Evolutionary conservation across 1,140 invertebrate species (phyloP).

Genomic region (Lepidurus couesii): DNA sequence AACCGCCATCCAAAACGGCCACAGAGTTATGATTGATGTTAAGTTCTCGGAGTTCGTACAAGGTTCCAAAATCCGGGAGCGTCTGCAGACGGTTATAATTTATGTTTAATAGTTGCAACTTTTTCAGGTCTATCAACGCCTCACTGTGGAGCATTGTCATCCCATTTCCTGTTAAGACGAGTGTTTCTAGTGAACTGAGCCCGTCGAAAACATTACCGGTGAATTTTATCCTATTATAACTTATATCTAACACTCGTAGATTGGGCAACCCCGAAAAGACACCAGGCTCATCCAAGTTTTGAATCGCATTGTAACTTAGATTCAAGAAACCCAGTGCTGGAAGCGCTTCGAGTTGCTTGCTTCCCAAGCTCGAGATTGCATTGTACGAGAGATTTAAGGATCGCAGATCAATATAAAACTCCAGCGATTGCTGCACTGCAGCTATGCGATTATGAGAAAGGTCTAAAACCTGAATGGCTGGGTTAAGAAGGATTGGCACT

Average conservation of each 20-base stretch:
- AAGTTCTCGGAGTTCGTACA: constrained; percentile 59
- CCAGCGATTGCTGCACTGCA: constrained; percentile 40
- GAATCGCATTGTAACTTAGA: constrained; percentile 66
- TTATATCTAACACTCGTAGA: constrained; percentile 62
- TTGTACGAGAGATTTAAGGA: constrained; percentile 43
- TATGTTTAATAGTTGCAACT: constrained; percentile 69
- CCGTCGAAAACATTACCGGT: constrained; percentile 46
- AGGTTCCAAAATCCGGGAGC: constrained; percentile 57
- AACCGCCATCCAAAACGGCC: constrained; percentile 49
- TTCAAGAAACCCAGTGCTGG: constrained; percentile 63
- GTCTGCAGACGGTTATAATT: constrained; percentile 66
- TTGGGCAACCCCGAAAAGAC: constrained; percentile 66
- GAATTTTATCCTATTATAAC: constrained; percentile 66
- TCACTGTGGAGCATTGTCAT: constrained; percentile 24
- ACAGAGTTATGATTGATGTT: constrained; percentile 73
- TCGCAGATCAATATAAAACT: constrained; percentile 41
- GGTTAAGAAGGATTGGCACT: constrained; percentile 75
- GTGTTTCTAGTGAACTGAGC: constrained; percentile 31
- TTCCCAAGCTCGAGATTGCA: constrained; percentile 57
- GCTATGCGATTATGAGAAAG: constrained; percentile 70
- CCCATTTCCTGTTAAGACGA: constrained; percentile 35
- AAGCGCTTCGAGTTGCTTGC: constrained; percentile 71
- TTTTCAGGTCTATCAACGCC: constrained; percentile 38
- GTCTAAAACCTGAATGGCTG: constrained; percentile 67
- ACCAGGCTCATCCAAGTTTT: constrained; percentile 59